phyloP scores from a whole-genome alignment of 2,797 vertebrate genomes.

The Lacerta agilis region DNA sequence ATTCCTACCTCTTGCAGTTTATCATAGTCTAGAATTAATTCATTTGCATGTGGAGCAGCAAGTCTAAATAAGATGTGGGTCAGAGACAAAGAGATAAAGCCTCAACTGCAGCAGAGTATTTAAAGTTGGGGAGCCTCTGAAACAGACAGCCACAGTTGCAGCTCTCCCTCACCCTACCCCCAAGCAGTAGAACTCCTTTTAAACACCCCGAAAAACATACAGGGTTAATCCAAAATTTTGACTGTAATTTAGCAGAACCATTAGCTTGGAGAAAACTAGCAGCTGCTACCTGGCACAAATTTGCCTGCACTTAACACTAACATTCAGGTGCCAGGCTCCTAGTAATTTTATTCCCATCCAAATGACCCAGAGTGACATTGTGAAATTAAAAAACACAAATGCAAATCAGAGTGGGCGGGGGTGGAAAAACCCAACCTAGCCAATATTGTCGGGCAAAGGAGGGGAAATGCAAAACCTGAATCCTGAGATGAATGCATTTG shows the following conservation, averaged over 20 bases:
- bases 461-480: neutral
- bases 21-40: neutral
- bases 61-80: neutral
- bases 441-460: neutral
- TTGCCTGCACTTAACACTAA: slow-evolving; percentile 16
- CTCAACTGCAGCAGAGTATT: neutral
- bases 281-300: slow-evolving; percentile 26
- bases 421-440: neutral
- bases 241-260: slow-evolving; percentile 25
- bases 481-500: neutral
- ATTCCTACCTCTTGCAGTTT: neutral
- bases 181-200: neutral
- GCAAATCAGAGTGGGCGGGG: neutral
- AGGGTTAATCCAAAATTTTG: neutral
- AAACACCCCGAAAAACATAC: neutral
- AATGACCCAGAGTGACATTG: neutral
- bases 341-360: neutral
- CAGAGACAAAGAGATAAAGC: neutral
- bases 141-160: slow-evolving; percentile 15
- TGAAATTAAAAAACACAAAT: slow-evolving; percentile 12
- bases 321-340: slow-evolving; percentile 6
- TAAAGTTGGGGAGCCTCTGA: neutral
- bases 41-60: neutral
- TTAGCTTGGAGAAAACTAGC: slow-evolving; percentile 34
- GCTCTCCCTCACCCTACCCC: slow-evolving; percentile 3